Conservation (phyloP, 2,113 vertebrate species). For the Osmerus mordax region DNA sequence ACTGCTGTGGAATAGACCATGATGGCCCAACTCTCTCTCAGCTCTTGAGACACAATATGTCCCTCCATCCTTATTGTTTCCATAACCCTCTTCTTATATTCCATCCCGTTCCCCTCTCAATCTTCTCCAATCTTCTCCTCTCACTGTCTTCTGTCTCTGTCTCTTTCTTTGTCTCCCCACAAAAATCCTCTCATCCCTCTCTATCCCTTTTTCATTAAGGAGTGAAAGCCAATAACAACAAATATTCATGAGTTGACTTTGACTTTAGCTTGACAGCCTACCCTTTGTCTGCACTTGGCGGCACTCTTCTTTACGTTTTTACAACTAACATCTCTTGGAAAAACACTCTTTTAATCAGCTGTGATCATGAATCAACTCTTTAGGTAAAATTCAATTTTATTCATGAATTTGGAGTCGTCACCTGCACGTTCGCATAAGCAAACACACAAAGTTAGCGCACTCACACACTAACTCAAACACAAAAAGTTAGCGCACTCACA, state of each 20-base stretch:
- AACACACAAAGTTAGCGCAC: background rate
- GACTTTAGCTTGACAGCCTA: slow-evolving; percentile 9
- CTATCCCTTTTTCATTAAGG: slow-evolving; percentile 2
- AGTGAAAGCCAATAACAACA: slow-evolving; percentile 21
- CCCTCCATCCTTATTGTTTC: background rate
- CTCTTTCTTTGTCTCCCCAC: slow-evolving; percentile 5
- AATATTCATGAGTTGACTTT: slow-evolving; percentile 9
- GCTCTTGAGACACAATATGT: background rate
- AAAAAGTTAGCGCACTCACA: background rate
- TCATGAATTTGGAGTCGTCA: background rate
- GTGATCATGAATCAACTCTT: background rate
- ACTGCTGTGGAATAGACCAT: background rate
- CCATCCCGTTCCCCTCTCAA: background rate
- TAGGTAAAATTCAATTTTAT: no score
- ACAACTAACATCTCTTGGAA: background rate
- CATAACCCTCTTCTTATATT: background rate
- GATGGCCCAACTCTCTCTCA: background rate
- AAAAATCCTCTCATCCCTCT: slow-evolving; percentile 9
- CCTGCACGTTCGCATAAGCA: slow-evolving; percentile 11
- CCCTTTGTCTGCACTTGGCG: background rate
- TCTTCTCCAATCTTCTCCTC: background rate
- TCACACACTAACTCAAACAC: background rate
- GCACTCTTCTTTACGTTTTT: slow-evolving; percentile 24
- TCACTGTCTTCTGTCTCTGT: background rate
- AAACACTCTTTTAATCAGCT: background rate